These are phyloP conservation scores for Cyanoramphus novaezelandiae DNA, from an alignment of 2,113 vertebrate species.

Conservation along the genomic window DNA sequence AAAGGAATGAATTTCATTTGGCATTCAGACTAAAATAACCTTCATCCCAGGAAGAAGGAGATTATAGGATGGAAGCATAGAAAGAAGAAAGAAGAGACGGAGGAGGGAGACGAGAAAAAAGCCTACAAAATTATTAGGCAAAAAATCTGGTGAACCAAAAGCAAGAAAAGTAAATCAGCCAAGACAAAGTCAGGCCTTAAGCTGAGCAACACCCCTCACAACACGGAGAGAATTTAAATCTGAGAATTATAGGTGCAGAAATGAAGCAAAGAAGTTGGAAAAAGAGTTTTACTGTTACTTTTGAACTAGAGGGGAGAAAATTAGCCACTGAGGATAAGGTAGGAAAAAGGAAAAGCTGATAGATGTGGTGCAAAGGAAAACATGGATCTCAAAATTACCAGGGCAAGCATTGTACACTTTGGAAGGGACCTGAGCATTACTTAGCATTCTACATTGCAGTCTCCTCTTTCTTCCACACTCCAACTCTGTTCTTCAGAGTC, in stretches of 20 bases:
- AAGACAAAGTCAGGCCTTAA: background rate
- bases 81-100: background rate
- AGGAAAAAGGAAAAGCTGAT: background rate
- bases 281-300: background rate
- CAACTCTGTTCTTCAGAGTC: background rate
- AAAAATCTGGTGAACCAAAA: background rate
- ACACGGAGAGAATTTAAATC: background rate
- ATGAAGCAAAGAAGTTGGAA: background rate
- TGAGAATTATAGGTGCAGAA: background rate
- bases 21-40: conserved; percentile 18
- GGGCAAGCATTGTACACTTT: background rate
- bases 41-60: background rate
- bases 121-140: background rate
- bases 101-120: background rate
- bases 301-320: background rate
- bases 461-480: background rate
- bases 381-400: background rate
- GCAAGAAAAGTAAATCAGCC: background rate
- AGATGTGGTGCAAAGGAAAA: background rate
- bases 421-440: background rate
- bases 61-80: background rate
- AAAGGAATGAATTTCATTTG: conserved; percentile 16
- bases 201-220: background rate
- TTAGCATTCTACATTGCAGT: background rate
- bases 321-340: background rate